Percentiles rank a stretch among this genome's conserved stretches.
These are phyloP conservation scores for Gastrophryne carolinensis DNA, from an alignment of 2,797 vertebrate genomes.

Conservation along the genomic window DNA sequence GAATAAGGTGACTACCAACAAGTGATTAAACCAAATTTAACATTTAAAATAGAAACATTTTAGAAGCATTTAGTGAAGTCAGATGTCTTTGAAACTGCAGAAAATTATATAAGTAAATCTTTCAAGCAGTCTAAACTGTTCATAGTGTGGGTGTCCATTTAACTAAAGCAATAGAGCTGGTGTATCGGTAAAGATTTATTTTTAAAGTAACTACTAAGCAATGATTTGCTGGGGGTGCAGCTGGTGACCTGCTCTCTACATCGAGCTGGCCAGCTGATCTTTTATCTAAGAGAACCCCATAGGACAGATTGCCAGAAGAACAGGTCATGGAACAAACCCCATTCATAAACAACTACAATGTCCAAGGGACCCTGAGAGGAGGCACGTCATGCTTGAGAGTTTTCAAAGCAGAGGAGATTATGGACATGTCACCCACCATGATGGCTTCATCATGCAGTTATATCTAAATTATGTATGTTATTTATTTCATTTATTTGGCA, in stretches of 20 bases:
- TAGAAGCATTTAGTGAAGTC: too few species aligned
- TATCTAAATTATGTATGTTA: neutral
- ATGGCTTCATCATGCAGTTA: neutral
- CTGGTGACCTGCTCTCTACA: neutral
- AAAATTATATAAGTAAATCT: too few species aligned
- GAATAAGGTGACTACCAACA: too few species aligned
- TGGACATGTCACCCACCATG: slow-evolving; percentile 2
- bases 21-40: too few species aligned
- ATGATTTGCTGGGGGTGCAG: slow-evolving; percentile 13
- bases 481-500: neutral
- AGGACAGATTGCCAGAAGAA: neutral
- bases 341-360: slow-evolving; percentile 30
- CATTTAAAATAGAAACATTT: too few species aligned
- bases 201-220: too few species aligned
- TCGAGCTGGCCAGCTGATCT: neutral
- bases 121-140: too few species aligned
- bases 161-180: too few species aligned
- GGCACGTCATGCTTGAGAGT: slow-evolving; percentile 16
- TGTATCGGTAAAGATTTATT: too few species aligned
- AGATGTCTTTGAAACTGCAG: too few species aligned
- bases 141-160: too few species aligned
- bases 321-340: neutral
- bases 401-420: neutral
- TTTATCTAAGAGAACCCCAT: neutral
- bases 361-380: slow-evolving; percentile 18